Base-by-base conservation (phyloP, 2,797 vertebrate genomes). In the Microchirus variegatus region DNA sequence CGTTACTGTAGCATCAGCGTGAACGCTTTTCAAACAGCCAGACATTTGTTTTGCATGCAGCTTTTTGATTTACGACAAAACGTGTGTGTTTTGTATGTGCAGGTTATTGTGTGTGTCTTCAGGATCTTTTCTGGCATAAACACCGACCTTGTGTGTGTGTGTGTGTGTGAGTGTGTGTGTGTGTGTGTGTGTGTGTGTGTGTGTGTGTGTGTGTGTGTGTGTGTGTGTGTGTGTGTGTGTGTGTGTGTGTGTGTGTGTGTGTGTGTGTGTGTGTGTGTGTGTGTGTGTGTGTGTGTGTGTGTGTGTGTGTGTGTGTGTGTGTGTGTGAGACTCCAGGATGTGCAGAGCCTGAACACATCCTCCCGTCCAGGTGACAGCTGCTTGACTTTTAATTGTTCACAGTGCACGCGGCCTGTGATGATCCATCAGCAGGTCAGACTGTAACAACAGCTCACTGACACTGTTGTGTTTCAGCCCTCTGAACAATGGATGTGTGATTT, bases 321-420 rank as follows among this genome's bases (percentile, higher is more conserved):
- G 17, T 38, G 44, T 4, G n/a, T 3, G 10, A 35, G 7, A 17
- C 13, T 60, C 37, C 69, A 75, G 82, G 87, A 89, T 83, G 78
- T 70, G 54, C 15, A 22, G 16, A 56, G 53, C 22, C 51, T 62
- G 35, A 69, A 75, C 66, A 63, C 69, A 81, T 89, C 85, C 85
- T 88, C 75, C 26, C 56, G 19, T 70, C 64, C 77, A 78, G 75
- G 63, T 82, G 82, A 65, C 82, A 82, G 70, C 69, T 87, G 78
- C 63, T 55, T 71, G 59, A 76, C 66, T 77, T 57, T 52, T 69
- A 54, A 64, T 61, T 64, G 52, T 67, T 58, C 57, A 9, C 26
- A 35, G 63, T 22, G 16, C 46, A 10, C 63, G 71, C 56, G 31
- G 31, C 49, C 59, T 55, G 19, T 31, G 40, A 63, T 67, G 41